Conservation (phyloP, 1,140 invertebrate species). For the Drosophila oshimai region DNA sequence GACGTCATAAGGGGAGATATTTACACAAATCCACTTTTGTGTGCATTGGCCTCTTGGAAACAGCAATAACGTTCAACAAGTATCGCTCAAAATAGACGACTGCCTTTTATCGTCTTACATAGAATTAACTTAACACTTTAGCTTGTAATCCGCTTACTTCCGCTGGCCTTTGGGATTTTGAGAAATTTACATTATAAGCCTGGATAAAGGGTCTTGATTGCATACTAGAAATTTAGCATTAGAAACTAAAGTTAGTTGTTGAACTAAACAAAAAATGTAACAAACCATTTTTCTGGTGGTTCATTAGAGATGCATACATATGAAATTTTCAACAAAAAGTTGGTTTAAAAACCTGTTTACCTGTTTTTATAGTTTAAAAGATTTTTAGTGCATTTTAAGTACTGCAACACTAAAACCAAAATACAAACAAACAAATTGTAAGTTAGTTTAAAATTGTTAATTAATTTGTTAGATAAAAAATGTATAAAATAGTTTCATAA, state of each 20-base stretch:
- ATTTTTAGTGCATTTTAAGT: too few relatives aligned
- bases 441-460: background rate
- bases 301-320: too few relatives aligned
- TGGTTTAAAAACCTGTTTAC: too few relatives aligned
- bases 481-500: background rate
- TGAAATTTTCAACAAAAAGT: too few relatives aligned
- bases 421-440: too few relatives aligned
- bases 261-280: too few relatives aligned
- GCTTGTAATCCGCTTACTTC: background rate
- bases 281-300: too few relatives aligned
- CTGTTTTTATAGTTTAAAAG: too few relatives aligned
- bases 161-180: background rate
- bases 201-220: background rate
- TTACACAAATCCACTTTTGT: slow-evolving; percentile 4
- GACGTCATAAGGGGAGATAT: slow-evolving; percentile 16
- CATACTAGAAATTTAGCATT: background rate
- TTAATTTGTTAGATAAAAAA: background rate
- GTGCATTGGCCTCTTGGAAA: slow-evolving; percentile 12
- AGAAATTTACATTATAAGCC: too few relatives aligned
- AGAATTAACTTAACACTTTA: background rate
- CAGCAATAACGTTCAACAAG: slow-evolving; percentile 6
- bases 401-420: too few relatives aligned
- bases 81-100: background rate
- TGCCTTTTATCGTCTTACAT: background rate
- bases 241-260: too few relatives aligned